Base-by-base conservation (phyloP, 2,888 invertebrate species). In the Drosophila borborema region DNA sequence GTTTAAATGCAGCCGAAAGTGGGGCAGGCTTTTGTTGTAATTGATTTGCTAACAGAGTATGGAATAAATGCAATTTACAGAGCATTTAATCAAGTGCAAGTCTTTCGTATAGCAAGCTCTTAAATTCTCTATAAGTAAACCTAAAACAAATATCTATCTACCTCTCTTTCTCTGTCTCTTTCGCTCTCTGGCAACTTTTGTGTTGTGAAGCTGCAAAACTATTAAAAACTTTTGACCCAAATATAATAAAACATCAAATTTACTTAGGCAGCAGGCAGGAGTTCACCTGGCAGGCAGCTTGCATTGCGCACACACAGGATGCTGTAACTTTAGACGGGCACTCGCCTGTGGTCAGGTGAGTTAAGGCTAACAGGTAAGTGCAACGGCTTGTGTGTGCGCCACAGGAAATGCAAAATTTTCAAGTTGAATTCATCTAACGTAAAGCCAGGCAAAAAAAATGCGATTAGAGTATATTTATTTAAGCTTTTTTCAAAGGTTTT, bases 211-310 rank as follows among this genome's bases (percentile, higher is more conserved):
- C 69, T 76, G 66, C 74, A 74, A 70, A 82, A 78, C 90, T 86
- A 86, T 88, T 88, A 82, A 76, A 85, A 90, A 90, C 86, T 90
- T 86, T 86, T 86, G 89, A 88, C 86, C 90, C 46, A 90, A 88
- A 86, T 88, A 81, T 79, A 88, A 90, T 80, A 86, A 86, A 86
- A 80, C 79, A 90, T 74, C 73, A 90, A 82, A 86, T 78, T 88
- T 82, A 76, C 89, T 77, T 77, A 74, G 53, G 38, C 64, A 74
- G 55, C 71, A 54, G 45, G 28, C 28, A 28, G 28, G 20, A 20
- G 20, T 2, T 12, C 18, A 1, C 6, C 54, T 40, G 16, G 34
- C 38, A 5, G 38, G 55, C 51, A 58, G 53, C 40, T 56, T 38
- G 40, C 23, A 41, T 9, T 14, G 3, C 14, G 14, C 41, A 43